phyloP scores from a whole-genome alignment of 2,113 vertebrate genomes.

The Onychorhynchus coronatus region DNA sequence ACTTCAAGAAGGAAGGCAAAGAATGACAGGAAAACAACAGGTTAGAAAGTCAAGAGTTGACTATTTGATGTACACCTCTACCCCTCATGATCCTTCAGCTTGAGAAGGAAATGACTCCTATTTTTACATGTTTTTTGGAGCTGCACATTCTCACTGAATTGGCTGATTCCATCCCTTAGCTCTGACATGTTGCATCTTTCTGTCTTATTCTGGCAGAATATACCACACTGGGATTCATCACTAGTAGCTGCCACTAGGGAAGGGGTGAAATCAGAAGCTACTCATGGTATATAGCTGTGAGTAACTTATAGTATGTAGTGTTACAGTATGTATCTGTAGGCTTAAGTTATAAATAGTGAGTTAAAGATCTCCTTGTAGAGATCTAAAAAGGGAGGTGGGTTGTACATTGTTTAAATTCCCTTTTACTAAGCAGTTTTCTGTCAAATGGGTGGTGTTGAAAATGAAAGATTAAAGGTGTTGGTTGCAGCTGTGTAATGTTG shows the following conservation, averaged over 20 bases:
- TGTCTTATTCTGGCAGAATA: not conserved
- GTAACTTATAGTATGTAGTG: not conserved
- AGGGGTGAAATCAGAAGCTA: not conserved
- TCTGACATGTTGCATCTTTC: accelerated
- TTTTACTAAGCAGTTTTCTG: not conserved
- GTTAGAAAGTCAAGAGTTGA: not conserved
- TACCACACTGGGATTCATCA: accelerated
- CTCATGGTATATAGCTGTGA: not conserved
- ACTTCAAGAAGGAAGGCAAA: not conserved
- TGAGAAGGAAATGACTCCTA: not conserved
- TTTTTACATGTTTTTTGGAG: not conserved
- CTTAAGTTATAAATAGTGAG: not conserved
- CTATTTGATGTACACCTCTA: not conserved
- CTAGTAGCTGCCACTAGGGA: not conserved
- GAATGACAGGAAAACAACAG: not conserved
- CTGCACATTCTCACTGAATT: not conserved
- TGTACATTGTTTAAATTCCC: not conserved
- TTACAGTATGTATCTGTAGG: not conserved
- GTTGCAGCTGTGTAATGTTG: not conserved
- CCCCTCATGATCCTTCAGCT: not conserved
- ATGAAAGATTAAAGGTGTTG: not conserved
- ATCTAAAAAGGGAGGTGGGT: not conserved
- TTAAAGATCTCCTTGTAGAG: not conserved
- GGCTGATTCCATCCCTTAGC: not conserved
- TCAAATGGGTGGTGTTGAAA: not conserved